These are phyloP conservation scores for Eupithecia exiguata DNA, from an alignment of 2,888 invertebrate species.

Conservation along the genomic window DNA sequence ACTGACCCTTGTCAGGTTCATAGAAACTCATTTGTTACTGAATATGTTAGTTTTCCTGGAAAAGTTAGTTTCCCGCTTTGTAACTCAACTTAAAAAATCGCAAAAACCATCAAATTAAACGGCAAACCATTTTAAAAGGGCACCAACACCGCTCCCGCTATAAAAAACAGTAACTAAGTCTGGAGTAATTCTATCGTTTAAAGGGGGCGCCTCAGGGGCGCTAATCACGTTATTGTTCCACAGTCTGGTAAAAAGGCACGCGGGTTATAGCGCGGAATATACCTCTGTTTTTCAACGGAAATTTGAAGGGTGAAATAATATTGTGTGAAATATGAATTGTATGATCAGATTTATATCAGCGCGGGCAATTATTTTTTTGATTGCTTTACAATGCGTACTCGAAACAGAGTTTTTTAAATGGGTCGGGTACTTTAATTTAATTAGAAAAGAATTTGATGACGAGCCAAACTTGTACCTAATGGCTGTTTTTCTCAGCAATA, in stretches of 20 bases:
- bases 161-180: constrained; percentile 62
- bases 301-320: constrained; percentile 33
- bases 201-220: constrained; percentile 62
- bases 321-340: constrained; percentile 32
- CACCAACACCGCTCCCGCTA: constrained; percentile 49
- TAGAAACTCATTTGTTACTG: not conserved
- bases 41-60: not conserved
- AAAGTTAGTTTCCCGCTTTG: not conserved
- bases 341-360: constrained; percentile 31
- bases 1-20: not conserved
- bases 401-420: not conserved
- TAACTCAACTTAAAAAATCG: not conserved
- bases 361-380: constrained; percentile 22
- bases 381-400: constrained; percentile 31
- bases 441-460: not conserved
- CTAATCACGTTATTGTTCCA: constrained; percentile 69
- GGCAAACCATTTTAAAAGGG: constrained; percentile 50
- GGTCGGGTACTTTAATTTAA: not conserved
- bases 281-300: constrained; percentile 29
- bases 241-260: constrained; percentile 52
- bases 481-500: constrained; percentile 15
- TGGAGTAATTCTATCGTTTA: constrained; percentile 63
- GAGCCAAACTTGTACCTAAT: not conserved
- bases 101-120: constrained; percentile 37
- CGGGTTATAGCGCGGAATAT: constrained; percentile 49